Evolutionary conservation across 92 coral and sea anemone species (phyloP), one percentile per base, ranked within the genome.

Genomic region (Zoanthus sociatus): DNA sequence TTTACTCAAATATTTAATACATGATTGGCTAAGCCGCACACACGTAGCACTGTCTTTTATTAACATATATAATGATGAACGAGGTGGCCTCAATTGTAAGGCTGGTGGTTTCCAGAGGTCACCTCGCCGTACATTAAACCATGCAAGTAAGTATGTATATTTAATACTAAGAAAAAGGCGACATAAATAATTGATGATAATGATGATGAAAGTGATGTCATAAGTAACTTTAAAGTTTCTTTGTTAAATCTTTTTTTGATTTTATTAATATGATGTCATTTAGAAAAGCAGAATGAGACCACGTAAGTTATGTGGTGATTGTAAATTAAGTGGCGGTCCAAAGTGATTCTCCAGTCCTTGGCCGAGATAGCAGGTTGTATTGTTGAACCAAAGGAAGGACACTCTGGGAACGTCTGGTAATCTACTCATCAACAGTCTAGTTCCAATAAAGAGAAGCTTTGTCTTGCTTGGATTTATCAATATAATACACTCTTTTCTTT

Each of bases 301-400:
- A 60, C n/a, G 7, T 76, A 30, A 45, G 91, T 13, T 16, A 87
- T 77, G 37, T 82, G 91, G 7, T 82, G 84, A 50, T 88, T 85
- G 73, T 82, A 91, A 14, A 76, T 75, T 66, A 91, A 60, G 73
- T 74, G 55, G 69, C 78, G 87, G 68, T 87, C 93, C 6, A 83
- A 71, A 37, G 75, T 72, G 71, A 90, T 78, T 82, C 92, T 88
- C 74, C 87, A 18, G 68, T 87, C 93, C 82, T 84, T 87, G 66
- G 93, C 90, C 10, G 84, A 90, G 71, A 46, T 58, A 21, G 21
- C 8, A 14, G 86, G 82, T 63, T 84, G 55, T 71, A 89, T 47
- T 50, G 73, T 58, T 16, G 70, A 16, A 86, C 83, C 45, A 31
- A 86, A 42, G 71, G 75, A 86, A 9, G 26, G 69, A 50, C 82